Evolutionary conservation across 23 tunicate species (phyloP).

Genomic region (Ciona savignyi): DNA sequence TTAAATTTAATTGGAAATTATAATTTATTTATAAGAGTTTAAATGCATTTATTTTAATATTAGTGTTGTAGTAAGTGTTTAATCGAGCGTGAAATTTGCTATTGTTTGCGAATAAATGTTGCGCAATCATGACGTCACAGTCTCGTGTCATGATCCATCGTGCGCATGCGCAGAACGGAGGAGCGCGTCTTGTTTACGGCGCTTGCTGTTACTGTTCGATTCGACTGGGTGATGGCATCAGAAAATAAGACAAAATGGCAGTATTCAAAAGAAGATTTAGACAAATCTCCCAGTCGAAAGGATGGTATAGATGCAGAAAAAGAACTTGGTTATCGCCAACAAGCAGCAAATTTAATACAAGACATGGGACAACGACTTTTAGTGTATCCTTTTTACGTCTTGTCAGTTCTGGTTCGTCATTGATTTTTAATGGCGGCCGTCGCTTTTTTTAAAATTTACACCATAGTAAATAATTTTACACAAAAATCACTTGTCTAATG

Average conservation of each 20-base stretch:
- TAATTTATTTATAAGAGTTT: neutral
- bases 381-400: conserved; percentile 37
- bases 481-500: neutral
- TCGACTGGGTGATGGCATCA: conserved; percentile 27
- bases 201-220: conserved; percentile 1
- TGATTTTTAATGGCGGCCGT: neutral
- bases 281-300: conserved; percentile 74
- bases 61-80: neutral
- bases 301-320: conserved; percentile 62
- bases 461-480: neutral
- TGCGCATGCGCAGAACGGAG: conserved; percentile 63
- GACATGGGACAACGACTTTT: conserved; percentile 95
- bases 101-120: conserved; percentile 6
- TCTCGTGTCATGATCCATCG: conserved; percentile 25
- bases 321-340: conserved; percentile 92
- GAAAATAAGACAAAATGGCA: conserved; percentile 65
- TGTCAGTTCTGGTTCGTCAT: neutral
- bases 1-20: too few species aligned
- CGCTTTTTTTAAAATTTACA: neutral
- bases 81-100: conserved; percentile 10
- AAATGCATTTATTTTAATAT: neutral
- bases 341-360: conserved; percentile 98
- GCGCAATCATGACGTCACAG: conserved; percentile 51
- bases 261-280: conserved; percentile 47
- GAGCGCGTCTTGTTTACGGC: conserved; percentile 20